A percentile compares a stretch with the other conserved stretches of the same genome.
Evolutionary conservation across 2,797 vertebrate genomes (phyloP).

Genomic region (Bucorvus abyssinicus): DNA sequence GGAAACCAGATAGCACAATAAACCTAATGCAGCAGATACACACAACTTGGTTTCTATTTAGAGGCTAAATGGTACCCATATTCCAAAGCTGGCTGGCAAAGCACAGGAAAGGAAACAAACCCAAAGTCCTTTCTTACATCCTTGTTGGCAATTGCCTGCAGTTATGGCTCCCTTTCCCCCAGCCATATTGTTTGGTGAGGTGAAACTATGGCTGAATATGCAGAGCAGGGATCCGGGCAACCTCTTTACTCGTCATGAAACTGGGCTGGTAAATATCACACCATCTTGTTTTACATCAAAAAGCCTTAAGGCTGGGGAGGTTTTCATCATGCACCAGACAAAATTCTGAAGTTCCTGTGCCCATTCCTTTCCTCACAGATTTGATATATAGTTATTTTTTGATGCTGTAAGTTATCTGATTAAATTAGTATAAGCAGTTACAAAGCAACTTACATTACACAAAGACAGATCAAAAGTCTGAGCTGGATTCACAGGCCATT

Average conservation of each 20-base stretch:
- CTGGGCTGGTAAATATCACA: not conserved
- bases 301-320: not conserved
- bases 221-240: not conserved
- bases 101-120: not conserved
- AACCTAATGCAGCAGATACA: not conserved
- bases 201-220: not conserved
- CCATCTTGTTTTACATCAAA: not conserved
- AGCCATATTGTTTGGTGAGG: not conserved
- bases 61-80: not conserved
- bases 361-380: not conserved
- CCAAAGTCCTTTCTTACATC: not conserved
- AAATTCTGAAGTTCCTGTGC: not conserved
- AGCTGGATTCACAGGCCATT: not conserved
- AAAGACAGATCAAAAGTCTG: not conserved
- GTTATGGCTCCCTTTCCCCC: not conserved
- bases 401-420: not conserved
- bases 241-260: not conserved
- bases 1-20: not conserved
- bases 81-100: not conserved
- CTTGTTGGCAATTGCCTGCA: not conserved
- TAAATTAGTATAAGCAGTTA: not conserved
- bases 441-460: not conserved
- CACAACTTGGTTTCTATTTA: not conserved
- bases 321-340: not conserved
- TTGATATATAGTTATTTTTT: not conserved